These are phyloP conservation scores for Hypsibius dujardini DNA, from an alignment of 1,140 invertebrate species.

Conservation along the genomic window DNA sequence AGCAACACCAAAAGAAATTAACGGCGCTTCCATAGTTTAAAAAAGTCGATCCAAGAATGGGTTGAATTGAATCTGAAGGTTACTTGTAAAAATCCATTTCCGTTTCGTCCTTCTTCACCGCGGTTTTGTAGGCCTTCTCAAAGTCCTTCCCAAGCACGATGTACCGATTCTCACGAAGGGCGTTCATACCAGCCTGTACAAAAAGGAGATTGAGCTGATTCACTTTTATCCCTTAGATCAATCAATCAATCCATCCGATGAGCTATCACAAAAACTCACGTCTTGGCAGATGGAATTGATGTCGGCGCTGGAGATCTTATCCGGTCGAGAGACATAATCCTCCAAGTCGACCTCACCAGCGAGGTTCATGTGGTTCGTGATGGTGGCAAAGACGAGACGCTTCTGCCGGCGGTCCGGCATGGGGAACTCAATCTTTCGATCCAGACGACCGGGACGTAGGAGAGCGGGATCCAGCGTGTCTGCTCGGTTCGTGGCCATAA, in stretches of 20 bases:
- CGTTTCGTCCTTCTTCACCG: conserved; percentile 97
- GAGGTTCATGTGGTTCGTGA: conserved; percentile 97
- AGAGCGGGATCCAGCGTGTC: conserved; percentile 96
- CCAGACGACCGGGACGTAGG: conserved; percentile 82
- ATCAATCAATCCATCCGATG: too few relatives aligned
- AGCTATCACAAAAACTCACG: too few relatives aligned
- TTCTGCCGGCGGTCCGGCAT: conserved; percentile 92
- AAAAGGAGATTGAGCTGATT: conserved; percentile 21
- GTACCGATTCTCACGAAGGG: conserved; percentile 93
- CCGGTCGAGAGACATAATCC: conserved; percentile 92
- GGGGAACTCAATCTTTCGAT: conserved; percentile 98
- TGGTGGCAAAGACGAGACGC: conserved; percentile 89
- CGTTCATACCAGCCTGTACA: conserved; percentile 64
- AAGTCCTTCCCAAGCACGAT: conserved; percentile 97
- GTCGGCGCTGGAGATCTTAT: conserved; percentile 94
- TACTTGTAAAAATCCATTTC: conserved; percentile 99
- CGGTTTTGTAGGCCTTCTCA: conserved; percentile 98
- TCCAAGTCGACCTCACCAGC: conserved; percentile 97
- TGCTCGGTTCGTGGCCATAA: conserved; percentile 97
- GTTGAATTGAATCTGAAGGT: too few relatives aligned
- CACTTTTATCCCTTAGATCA: too few relatives aligned
- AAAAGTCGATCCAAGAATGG: too few relatives aligned
- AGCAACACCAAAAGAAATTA: too few relatives aligned
- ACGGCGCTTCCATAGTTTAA: too few relatives aligned
- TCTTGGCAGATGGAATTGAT: conserved; percentile 99